Evolutionary conservation across 2,113 vertebrate species (phyloP).

Genomic region (Rutilus rutilus): DNA sequence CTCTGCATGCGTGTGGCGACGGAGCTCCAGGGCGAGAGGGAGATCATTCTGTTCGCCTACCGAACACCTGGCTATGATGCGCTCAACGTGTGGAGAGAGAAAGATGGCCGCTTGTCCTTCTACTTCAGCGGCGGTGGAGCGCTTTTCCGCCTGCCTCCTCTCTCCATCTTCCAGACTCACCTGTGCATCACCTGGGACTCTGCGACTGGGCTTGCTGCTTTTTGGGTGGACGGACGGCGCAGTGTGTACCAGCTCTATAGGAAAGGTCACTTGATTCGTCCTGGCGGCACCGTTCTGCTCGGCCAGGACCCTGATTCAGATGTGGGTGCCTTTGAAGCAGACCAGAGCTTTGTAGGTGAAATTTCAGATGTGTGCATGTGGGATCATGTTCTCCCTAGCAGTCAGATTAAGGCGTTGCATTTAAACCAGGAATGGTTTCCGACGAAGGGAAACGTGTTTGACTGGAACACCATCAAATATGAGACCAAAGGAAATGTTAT

Average conservation of each 20-base stretch:
- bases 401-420: slow-evolving; percentile 69
- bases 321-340: slow-evolving; percentile 64
- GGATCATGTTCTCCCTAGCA: slow-evolving; percentile 74
- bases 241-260: slow-evolving; percentile 75
- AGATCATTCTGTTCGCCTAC: slow-evolving; percentile 80
- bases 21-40: slow-evolving; percentile 63
- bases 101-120: too few species aligned
- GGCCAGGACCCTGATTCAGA: slow-evolving; percentile 75
- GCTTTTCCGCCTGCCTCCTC: slow-evolving; percentile 68
- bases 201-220: slow-evolving; percentile 67
- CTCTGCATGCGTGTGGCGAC: slow-evolving; percentile 50
- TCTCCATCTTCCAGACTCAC: slow-evolving; percentile 72
- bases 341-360: slow-evolving; percentile 77
- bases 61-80: slow-evolving; percentile 67
- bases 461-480: slow-evolving; percentile 76
- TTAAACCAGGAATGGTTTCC: slow-evolving; percentile 39
- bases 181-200: slow-evolving; percentile 81
- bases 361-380: slow-evolving; percentile 80
- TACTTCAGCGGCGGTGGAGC: background rate
- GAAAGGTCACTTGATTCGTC: slow-evolving; percentile 64
- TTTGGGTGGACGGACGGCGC: slow-evolving; percentile 76
- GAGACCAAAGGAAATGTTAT: slow-evolving; percentile 73
- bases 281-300: slow-evolving; percentile 71
- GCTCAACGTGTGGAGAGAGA: slow-evolving; percentile 77
- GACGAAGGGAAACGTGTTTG: slow-evolving; percentile 73